Evolutionary conservation across 92 coral and sea anemone genomes (phyloP), one percentile per base, ranked within the genome.

Genomic region (Zoanthus gigantus): DNA sequence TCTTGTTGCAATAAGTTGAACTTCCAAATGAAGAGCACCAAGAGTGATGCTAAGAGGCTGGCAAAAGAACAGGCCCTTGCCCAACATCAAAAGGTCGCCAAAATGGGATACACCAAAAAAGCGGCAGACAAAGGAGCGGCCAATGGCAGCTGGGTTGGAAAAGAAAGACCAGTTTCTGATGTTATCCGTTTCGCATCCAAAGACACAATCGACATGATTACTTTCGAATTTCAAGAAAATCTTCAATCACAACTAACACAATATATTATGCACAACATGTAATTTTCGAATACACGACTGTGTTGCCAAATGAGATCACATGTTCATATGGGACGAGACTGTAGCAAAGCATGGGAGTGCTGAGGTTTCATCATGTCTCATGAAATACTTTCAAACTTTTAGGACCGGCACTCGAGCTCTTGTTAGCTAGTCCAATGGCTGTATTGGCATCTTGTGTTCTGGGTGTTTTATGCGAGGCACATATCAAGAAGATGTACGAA

Each of bases 271-370:
- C 66, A 32, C 61, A 72, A 29, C 84, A 84, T 89, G 83, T 47
- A 73, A 57, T 32, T 82, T 88, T 44, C 75, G 91, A 10, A 82
- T 88, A 0, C 83, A 81, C 34, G 92, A 89, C 72, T 77, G 85
- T 9, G 89, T 89, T 9, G 84, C 84, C 9, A 85, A 84, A 14
- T 46, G 73, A 46, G 92, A 89, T 0, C 52, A 45, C 23, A 89
- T 89, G 89, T 89, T 61, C 13, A 88, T 84, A 91, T 91, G 83
- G 84, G 84, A 69, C 67, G 88, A 84, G 16, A 77, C 76, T 18
- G 63, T 47, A 4, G 94, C 94, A 0, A 84, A 47, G 47, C 79
- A 84, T 1, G 91, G 90, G 4, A 79, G 79, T 12, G 30, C 71
- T 2, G 88, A 88, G 57, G 88, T 84, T 0, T 44, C 83, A 1